Evolutionary conservation across 1,140 invertebrate species (phyloP), one percentile per base, ranked within the genome.

Genomic region (Centruroides sculpturatus): DNA sequence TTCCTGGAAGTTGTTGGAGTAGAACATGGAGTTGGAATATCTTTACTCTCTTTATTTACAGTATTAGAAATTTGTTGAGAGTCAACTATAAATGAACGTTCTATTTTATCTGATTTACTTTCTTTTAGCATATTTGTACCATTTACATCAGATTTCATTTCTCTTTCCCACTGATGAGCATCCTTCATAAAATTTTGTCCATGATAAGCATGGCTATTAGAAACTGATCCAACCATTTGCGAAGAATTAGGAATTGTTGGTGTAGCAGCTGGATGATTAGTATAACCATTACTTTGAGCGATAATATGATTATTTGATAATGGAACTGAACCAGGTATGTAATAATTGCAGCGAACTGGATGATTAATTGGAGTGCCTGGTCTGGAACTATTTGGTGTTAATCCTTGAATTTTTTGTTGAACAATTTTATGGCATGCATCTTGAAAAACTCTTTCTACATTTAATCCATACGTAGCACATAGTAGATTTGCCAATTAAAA

Each of bases 361-460:
- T 69, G 70, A 64, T 70, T 74, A 41, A 41, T 41, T 65, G 84
- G 85, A 35, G 83, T 89, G n/a, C 82, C 83, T 41, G 87, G 85
- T 68, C 87, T 75, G n/a, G 81, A 82, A 71, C 80, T 81, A 41
- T 41, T 41, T 5, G 41, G 41, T 8, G 41, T 41, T 60, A 66
- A 56, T 80, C 71, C 67, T 79, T 81, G 80, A 60, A 85, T 69
- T 65, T 86, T 77, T 67, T 85, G 83, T 71, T 88, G 86, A 7
- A 90, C 83, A 66, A 91, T 89, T 75, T 88, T 89, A 74, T 90
- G 87, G 72, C 88, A 92, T 58, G 87, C 89, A n/a, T n/a, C n/a
- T n/a, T n/a, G n/a, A n/a, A n/a, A n/a, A n/a, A n/a, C n/a, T n/a
- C n/a, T n/a, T n/a, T n/a, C n/a, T n/a, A n/a, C n/a, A n/a, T n/a